Base-by-base conservation (phyloP, 2,888 invertebrate genomes). In the Carcina quercana region DNA sequence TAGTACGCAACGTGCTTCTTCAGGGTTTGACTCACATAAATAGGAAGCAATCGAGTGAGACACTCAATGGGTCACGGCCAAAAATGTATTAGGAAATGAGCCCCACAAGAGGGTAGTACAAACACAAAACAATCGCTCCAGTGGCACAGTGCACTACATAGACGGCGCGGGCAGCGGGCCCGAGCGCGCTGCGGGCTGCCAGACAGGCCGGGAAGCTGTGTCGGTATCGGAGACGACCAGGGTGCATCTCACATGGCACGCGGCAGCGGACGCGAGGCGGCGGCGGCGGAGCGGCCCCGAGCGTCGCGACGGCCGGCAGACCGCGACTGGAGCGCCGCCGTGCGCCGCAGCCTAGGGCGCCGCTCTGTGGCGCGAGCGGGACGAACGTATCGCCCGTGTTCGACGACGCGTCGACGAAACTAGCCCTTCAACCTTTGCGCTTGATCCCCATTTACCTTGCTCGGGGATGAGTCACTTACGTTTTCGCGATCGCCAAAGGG, bases 291-390 rank as follows among this genome's bases (percentile, higher is more conserved):
- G 68, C 73, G 69, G 72, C 76, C 74, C 73, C 78, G 63, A 76
- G 73, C 79, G 78, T 80, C 82, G 82, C 82, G 76, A 73, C 79
- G 80, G 80, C 80, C 80, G 82, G 74, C 80, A 67, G 72, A 82
- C 79, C 79, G 80, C 82, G 83, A 84, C 82, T 83, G 82, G 76
- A 71, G 73, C 78, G 74, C 62, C 70, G 66, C 71, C 30, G 30
- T 35, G 74, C 79, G 74, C 64, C 71, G 73, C 78, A 71, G 69
- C 72, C 76, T 73, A 70, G 71, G 68, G 73, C 76, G 69, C 59
- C 68, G 79, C 58, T 73, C 59, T 74, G 68, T 59, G 65, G 80
- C 58, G 73, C 59, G 83, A 80, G 78, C 76, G 66, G 72, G 80
- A 82, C 80, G 65, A 66, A 66, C 56, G 73, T 74, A 79, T 63